Conservation (phyloP, 2,888 invertebrate species). For the Xestobium rufovillosum region DNA sequence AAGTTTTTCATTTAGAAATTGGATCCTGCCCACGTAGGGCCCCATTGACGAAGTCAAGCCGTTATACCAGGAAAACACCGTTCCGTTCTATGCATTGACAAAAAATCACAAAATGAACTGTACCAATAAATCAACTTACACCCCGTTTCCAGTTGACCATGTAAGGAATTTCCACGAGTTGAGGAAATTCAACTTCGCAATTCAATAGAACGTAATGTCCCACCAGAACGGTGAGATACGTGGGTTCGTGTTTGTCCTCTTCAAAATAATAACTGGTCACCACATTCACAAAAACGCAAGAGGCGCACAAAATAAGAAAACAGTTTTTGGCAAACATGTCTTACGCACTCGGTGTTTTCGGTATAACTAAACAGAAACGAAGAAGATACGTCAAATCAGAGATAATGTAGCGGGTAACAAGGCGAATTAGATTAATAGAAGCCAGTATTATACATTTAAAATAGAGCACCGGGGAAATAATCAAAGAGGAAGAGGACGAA, state of each 20-base stretch:
- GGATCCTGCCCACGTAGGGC: constrained; percentile 65
- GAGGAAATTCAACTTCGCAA: constrained; percentile 82
- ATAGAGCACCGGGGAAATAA: no score
- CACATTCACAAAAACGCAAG: constrained; percentile 18
- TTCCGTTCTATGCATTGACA: constrained; percentile 68
- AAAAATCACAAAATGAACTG: no score
- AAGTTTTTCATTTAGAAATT: constrained; percentile 50
- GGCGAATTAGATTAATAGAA: constrained; percentile 26
- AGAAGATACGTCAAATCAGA: constrained; percentile 13
- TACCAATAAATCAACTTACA: constrained; percentile 49
- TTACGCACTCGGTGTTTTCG: background rate
- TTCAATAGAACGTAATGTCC: constrained; percentile 74
- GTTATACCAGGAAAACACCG: constrained; percentile 76
- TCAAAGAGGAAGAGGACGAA: no score
- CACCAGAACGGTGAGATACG: constrained; percentile 54
- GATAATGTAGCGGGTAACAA: constrained; percentile 21
- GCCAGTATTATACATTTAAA: constrained; percentile 18
- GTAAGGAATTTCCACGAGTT: constrained; percentile 77
- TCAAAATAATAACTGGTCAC: constrained; percentile 29
- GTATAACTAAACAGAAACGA: no score
- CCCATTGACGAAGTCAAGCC: constrained; percentile 60
- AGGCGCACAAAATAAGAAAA: no score
- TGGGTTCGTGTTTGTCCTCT: constrained; percentile 37
- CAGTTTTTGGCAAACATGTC: background rate
- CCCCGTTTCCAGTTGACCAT: constrained; percentile 86